Evolutionary conservation across 2,888 invertebrate species (phyloP), one percentile per base, ranked within the genome.

Genomic region (Microctonus hyperodae): DNA sequence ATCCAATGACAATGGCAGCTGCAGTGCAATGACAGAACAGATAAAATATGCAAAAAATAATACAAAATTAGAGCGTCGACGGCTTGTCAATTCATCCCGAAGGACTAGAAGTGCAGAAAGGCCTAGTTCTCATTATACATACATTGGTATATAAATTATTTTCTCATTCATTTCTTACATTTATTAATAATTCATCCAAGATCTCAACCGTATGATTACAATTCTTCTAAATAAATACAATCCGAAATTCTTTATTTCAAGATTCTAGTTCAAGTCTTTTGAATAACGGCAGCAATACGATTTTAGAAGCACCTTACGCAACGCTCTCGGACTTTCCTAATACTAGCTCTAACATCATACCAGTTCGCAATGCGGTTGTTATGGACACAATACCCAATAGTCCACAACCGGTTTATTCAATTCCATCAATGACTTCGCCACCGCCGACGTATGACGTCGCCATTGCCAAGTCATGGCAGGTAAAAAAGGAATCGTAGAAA

Each of bases 361-460:
- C 71, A 61, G 69, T 56, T 65, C 69, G 66, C 63, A 65, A 71
- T 67, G 67, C 63, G 40, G 64, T 62, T 44, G 58, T 66, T 56
- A 65, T 64, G 48, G 73, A 74, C 55, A 75, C 78, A 65, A 75
- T 77, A 25, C 35, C 35, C 10, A 50, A 63, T 40, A 44, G 22
- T 23, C 76, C 74, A 40, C 76, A 74, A 65, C 75, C 77, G 3
- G 72, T 80, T 64, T 80, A 83, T 69, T 76, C 78, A 11, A 73
- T 83, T 69, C 83, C 83, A 48, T 81, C 83, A 37, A 83, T 83
- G 82, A 82, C 80, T 59, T 83, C 83, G 35, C 83, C 83, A 25
- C 83, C 83, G 37, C 83, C 83, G 40, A 83, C 83, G n/a, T 83
- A 83, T 71, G 83, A 83, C 66, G 83, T 79, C 16, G 81, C 83